Percentiles rank a stretch among this genome's conserved stretches.
Evolutionary conservation across 2,888 invertebrate species (phyloP).

Genomic region (Byasa hedistus): DNA sequence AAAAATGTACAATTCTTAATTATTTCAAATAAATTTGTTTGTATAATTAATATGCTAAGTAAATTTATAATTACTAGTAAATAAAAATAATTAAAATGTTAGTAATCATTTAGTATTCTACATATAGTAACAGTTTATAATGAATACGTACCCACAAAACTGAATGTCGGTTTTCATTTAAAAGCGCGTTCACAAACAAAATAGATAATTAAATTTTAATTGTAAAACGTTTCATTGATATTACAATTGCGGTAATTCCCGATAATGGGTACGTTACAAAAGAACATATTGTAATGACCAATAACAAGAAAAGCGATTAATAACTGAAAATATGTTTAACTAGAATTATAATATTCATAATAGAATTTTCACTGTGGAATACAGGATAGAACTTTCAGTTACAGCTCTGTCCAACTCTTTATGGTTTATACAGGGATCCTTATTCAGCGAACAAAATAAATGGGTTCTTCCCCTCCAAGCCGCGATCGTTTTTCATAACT

Average conservation of each 20-base stretch:
- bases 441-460: conserved; percentile 1
- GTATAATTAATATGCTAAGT: no score
- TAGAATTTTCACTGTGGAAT: not conserved
- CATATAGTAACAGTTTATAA: no score
- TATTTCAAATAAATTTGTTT: no score
- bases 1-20: no score
- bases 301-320: not conserved
- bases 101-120: no score
- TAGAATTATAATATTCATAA: not conserved
- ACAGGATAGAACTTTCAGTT: not conserved
- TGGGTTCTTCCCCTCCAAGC: conserved; percentile 1
- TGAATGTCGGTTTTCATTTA: not conserved
- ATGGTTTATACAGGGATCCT: not conserved
- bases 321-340: not conserved
- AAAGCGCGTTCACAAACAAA: not conserved
- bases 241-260: not conserved
- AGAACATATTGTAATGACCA: not conserved
- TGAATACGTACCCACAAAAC: not conserved
- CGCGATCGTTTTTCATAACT: conserved; percentile 18
- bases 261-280: not conserved
- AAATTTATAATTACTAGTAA: no score
- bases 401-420: not conserved
- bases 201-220: not conserved
- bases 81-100: no score
- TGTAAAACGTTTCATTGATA: not conserved